Conservation (phyloP, 2,888 invertebrate species). For the Ganaspis brasiliensis region DNA sequence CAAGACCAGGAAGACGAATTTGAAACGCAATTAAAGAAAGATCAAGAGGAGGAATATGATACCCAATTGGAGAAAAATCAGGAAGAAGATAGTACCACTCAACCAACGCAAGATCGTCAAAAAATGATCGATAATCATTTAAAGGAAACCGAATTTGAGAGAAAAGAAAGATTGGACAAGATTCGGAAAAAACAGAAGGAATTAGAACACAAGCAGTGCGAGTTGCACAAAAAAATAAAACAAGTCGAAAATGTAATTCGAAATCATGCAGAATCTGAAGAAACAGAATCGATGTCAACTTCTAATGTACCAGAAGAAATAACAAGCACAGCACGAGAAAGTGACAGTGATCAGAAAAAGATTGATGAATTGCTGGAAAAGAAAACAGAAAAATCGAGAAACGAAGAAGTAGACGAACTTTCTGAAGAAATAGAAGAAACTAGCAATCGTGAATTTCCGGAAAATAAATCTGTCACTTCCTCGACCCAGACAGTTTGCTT, state of each 20-base stretch:
- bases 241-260: not conserved
- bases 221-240: not conserved
- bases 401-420: slow-evolving; percentile 6
- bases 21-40: slow-evolving; percentile 1
- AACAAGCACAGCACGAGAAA: not conserved
- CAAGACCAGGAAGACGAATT: not conserved
- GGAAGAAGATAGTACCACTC: no score
- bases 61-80: not conserved
- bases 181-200: not conserved
- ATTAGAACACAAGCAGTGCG: not conserved
- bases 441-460: not conserved
- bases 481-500: slow-evolving; percentile 3
- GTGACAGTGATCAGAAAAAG: not conserved
- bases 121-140: no score
- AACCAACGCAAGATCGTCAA: no score
- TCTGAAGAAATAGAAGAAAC: not conserved
- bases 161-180: not conserved
- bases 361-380: not conserved
- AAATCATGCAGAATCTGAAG: not conserved
- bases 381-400: not conserved
- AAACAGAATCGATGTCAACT: not conserved
- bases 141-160: not conserved
- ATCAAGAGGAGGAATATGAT: not conserved
- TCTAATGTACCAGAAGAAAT: not conserved
- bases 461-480: not conserved